Evolutionary conservation across 2,797 vertebrate genomes (phyloP), one percentile per base, ranked within the genome.

Genomic region (Saxicola maurus): DNA sequence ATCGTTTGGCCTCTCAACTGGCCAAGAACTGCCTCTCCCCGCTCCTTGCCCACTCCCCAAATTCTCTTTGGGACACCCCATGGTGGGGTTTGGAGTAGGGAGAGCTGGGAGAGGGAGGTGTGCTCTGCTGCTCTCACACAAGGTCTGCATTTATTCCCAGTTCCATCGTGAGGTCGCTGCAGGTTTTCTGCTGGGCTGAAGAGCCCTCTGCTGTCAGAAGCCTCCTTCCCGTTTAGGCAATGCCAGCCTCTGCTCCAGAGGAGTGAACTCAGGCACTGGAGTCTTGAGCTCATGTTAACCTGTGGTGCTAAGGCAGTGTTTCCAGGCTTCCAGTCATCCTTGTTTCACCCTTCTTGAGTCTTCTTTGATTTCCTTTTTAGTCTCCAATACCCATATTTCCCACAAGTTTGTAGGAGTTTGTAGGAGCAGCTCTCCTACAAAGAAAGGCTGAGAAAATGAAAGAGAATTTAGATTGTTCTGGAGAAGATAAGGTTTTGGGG

Each of bases 121-220:
- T 7, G 42, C 25, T 62, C 48, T 13, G 5, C n/a, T 2, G 1
- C 56, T 61, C 38, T 15, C 33, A 23, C 2, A 0, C 16, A 59
- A 91, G 64, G 69, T 11, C 51, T 53, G 61, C 57, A 1, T 10
- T 48, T 40, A 2, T 15, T 37, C 27, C 74, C 71, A 69, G 71
- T 17, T 31, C 67, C 51, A 55, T 3, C 13, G 4, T 2, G 23
- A 69, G 72, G 85, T 10, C 25, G 59, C 61, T 38, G 74, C 53
- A 51, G 52, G 71, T 78, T 91, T 90, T 68, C 59, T 38, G 77
- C 77, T 38, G 13, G 67, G 71, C 23, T 73, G 2, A 93, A 62
- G 94, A 89, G 94, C 87, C 90, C 94, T 85, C 90, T 91, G 3
- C 86, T 75, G 88, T 78, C 81, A 72, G 83, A 51, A 86, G 20